These are phyloP conservation scores for Montipora sp. DNA, from an alignment of 64 coral and sea anemone genomes.

Conservation along the genomic window DNA sequence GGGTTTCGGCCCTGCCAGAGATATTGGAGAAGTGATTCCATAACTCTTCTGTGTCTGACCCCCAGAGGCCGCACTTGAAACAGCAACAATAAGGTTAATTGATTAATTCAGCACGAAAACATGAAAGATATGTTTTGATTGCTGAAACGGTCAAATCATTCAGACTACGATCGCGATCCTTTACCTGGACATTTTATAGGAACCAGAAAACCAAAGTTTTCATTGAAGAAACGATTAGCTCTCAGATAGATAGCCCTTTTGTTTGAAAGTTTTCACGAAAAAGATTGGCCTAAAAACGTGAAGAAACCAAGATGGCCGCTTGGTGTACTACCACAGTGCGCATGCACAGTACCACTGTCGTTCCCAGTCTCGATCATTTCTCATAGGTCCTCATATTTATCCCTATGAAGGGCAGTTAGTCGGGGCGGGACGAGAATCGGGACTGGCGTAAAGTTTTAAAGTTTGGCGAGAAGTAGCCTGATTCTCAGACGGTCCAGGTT, in stretches of 20 bases:
- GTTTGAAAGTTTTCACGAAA: not conserved
- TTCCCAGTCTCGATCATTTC: not conserved
- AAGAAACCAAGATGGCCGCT: constrained; percentile 70
- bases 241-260: no score
- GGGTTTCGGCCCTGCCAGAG: constrained; percentile 85
- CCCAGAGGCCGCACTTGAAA: constrained; percentile 32
- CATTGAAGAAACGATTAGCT: not conserved
- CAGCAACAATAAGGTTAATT: not conserved
- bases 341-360: not conserved
- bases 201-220: constrained; percentile 4
- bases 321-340: not conserved
- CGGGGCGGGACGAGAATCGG: no score
- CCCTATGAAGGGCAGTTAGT: no score
- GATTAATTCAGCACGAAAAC: not conserved
- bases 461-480: no score
- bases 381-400: no score
- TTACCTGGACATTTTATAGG: constrained; percentile 87
- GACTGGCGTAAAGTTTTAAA: no score
- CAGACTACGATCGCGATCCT: not conserved
- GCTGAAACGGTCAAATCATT: not conserved
- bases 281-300: not conserved
- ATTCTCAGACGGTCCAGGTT: no score
- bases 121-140: not conserved
- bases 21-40: constrained; percentile 95
- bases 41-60: constrained; percentile 73